Conservation (phyloP, 2,113 vertebrate species). For the Trogon melanurus region DNA sequence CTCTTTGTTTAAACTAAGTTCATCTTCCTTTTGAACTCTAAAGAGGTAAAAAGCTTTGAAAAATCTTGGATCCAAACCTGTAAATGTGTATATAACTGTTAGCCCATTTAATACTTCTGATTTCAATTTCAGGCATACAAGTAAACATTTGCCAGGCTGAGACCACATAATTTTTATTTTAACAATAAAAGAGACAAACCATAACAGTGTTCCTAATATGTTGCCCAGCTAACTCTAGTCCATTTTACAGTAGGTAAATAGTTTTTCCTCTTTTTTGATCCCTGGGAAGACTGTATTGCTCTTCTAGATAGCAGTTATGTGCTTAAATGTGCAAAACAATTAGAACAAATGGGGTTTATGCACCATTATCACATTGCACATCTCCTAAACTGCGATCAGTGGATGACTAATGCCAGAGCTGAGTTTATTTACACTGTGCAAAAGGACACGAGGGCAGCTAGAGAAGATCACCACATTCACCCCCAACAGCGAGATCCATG, state of each 20-base stretch:
- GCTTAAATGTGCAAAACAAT: neutral
- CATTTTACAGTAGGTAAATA: neutral
- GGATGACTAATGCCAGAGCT: neutral
- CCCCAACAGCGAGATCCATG: neutral
- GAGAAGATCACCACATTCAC: neutral
- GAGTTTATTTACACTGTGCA: neutral
- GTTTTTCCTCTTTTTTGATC: neutral
- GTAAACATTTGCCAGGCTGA: neutral
- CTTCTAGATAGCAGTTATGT: neutral
- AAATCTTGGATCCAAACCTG: neutral
- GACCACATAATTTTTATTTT: neutral
- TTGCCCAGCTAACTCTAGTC: neutral
- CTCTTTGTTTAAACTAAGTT: neutral
- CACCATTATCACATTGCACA: neutral
- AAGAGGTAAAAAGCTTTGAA: neutral
- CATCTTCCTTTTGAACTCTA: neutral
- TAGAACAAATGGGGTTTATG: neutral
- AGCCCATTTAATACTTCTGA: neutral
- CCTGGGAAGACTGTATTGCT: neutral
- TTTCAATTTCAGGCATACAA: neutral
- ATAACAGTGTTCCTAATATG: neutral
- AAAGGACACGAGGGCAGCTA: neutral
- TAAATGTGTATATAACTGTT: neutral
- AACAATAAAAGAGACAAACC: neutral
- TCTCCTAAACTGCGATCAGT: neutral